phyloP scores from a whole-genome alignment of 2,113 vertebrate species.

The Peromyscus polionotus region DNA sequence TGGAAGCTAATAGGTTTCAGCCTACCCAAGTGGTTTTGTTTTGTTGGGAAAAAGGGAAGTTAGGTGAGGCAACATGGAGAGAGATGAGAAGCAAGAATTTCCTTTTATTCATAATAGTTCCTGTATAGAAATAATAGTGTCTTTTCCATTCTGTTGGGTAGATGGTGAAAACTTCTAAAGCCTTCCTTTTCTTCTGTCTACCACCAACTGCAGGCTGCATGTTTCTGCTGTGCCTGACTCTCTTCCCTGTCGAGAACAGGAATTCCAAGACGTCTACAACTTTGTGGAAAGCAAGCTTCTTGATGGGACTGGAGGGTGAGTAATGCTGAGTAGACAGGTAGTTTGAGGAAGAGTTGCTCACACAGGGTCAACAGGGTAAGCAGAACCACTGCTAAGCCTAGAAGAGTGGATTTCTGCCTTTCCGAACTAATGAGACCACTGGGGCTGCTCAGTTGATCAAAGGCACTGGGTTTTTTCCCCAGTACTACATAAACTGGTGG shows the following conservation, averaged over 20 bases:
- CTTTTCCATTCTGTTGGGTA: not conserved
- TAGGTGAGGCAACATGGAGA: not conserved
- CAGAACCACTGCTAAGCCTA: not conserved
- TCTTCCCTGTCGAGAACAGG: slow-evolving; percentile 97
- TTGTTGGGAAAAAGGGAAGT: not conserved
- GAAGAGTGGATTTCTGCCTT: slow-evolving; percentile 2
- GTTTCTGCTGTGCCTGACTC: slow-evolving; percentile 95
- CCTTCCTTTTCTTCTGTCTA: slow-evolving; percentile 51
- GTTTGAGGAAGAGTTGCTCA: not conserved
- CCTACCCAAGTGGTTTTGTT: not conserved
- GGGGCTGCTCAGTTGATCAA: not conserved
- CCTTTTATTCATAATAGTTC: not conserved
- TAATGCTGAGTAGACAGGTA: not conserved
- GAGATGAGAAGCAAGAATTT: not conserved
- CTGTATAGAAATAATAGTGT: not conserved
- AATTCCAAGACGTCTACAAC: slow-evolving; percentile 97
- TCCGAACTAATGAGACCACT: not conserved
- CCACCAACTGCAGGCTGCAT: slow-evolving; percentile 90
- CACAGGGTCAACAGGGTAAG: not conserved
- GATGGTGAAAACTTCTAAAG: slow-evolving; percentile 7
- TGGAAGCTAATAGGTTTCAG: not conserved
- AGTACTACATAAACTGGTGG: not conserved
- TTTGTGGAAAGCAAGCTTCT: slow-evolving; percentile 98
- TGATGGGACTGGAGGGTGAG: slow-evolving; percentile 97
- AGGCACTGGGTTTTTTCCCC: not conserved